Evolutionary conservation across 2,888 invertebrate genomes (phyloP), one percentile per base, ranked within the genome.

Genomic region (Scaptomyza tumidula): DNA sequence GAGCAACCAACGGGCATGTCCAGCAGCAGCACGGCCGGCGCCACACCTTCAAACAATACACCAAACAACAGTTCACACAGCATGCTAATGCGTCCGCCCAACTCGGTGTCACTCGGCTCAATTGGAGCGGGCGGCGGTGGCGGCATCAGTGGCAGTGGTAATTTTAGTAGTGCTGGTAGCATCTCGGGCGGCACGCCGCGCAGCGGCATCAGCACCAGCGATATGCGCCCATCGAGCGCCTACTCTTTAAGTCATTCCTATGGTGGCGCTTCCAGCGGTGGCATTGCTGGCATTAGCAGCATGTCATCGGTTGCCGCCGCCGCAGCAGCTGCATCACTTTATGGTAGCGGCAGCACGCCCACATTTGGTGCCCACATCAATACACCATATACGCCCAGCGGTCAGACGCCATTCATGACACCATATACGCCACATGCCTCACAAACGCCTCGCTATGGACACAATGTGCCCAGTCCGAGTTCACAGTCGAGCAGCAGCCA

Each of bases 371-470:
- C 80, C 49, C 96, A 96, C 92, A 94, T 96, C 49, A 96, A 96
- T 91, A 97, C 97, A 48, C 97, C 97, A 0, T 97, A 98, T 91
- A 97, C 97, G 24, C 98, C 98, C 2, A 97, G 97, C 56, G 97
- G 97, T 0, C 97, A 97, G 91, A 98, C 98, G 0, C 98, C 98
- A 0, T 97, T 97, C 93, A 97, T 98, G 96, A 98, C 98, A 0
- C 98, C 98, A 0, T 97, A 95, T 73, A 95, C 96, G 1, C 95
- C 96, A 0, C 94, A 94, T 81, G 93, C 94, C 33, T 93, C 94
- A 16, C 94, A 94, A 64, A 92, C 96, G 6, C 96, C 97, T 0
- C 94, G 96, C 11, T 94, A 95, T 75, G 90, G 90, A 11, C 91
- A 91, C 67, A 89, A 86, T 60, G 91, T 92, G 14, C 92, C 92